Percentiles rank a stretch among this genome's conserved stretches.
Evolutionary conservation across 2,797 vertebrate genomes (phyloP).

Genomic region (Margarornis squamiger): DNA sequence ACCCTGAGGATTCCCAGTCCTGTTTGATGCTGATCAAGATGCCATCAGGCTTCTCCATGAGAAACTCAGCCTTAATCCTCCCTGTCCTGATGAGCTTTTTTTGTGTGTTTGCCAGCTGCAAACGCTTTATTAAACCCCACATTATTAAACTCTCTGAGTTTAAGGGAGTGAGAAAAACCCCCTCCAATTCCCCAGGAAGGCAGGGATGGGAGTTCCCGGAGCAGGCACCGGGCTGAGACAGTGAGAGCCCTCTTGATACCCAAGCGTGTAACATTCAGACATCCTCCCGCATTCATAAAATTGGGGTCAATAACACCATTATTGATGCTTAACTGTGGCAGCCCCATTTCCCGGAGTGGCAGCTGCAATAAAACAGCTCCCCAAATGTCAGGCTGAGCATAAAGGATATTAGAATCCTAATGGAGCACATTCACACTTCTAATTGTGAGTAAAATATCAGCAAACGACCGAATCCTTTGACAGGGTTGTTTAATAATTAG

Average conservation of each 20-base stretch:
- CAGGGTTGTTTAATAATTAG: slow-evolving; percentile 64
- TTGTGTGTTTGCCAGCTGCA: not conserved
- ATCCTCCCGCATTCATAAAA: slow-evolving; percentile 2
- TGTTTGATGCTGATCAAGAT: not conserved
- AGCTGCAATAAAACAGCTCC: slow-evolving; percentile 43
- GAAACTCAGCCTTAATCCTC: not conserved
- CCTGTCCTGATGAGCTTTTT: not conserved
- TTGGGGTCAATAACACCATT: slow-evolving; percentile 55
- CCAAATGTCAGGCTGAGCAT: slow-evolving; percentile 58
- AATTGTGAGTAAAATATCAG: slow-evolving; percentile 70
- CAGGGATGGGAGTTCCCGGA: not conserved
- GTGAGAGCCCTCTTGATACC: not conserved
- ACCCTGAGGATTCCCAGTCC: not conserved
- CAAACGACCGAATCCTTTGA: slow-evolving; percentile 38
- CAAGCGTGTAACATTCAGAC: not conserved
- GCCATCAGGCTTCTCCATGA: not conserved
- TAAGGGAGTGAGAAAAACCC: not conserved
- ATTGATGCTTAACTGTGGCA: slow-evolving; percentile 4
- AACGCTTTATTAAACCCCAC: not conserved
- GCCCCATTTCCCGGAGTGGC: slow-evolving; percentile 31
- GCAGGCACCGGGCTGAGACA: not conserved
- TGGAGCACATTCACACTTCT: slow-evolving; percentile 58
- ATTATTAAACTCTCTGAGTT: not conserved
- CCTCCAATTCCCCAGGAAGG: not conserved
- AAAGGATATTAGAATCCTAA: slow-evolving; percentile 62